A percentile compares a stretch with the other conserved stretches of the same genome.
phyloP scores from a whole-genome alignment of 2,113 vertebrate genomes.

The Laticauda colubrina region DNA sequence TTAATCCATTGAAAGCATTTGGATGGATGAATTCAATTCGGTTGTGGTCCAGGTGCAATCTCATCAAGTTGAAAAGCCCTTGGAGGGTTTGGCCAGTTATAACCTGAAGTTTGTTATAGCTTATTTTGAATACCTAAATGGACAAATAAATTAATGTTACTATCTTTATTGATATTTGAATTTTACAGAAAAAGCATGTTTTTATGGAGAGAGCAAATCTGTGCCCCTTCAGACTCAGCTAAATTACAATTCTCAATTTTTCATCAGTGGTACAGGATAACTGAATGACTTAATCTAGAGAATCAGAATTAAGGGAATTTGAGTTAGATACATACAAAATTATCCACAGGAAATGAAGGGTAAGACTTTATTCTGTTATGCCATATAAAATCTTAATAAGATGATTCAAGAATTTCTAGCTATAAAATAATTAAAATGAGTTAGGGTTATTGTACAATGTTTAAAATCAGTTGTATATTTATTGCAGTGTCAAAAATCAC shows the following conservation, averaged over 20 bases:
- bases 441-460: background rate
- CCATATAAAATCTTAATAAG: background rate
- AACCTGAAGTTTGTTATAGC: conserved; percentile 86
- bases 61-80: conserved; percentile 77
- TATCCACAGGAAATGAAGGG: background rate
- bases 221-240: background rate
- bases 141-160: background rate
- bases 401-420: background rate
- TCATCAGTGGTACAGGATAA: background rate
- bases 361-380: background rate
- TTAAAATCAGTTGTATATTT: background rate
- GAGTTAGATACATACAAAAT: background rate
- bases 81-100: conserved; percentile 72
- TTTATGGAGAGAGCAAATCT: background rate
- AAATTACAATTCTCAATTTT: background rate
- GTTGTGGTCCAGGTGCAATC: conserved; percentile 91
- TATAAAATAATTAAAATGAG: background rate
- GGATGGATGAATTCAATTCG: conserved; percentile 85
- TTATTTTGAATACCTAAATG: conserved; percentile 87
- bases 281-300: background rate
- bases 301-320: background rate
- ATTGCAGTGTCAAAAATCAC: background rate
- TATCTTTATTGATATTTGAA: background rate
- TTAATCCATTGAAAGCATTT: conserved; percentile 83
- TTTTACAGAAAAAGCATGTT: background rate